Evolutionary conservation across 2,113 vertebrate genomes (phyloP).

Genomic region (Mormoops blainvillei): DNA sequence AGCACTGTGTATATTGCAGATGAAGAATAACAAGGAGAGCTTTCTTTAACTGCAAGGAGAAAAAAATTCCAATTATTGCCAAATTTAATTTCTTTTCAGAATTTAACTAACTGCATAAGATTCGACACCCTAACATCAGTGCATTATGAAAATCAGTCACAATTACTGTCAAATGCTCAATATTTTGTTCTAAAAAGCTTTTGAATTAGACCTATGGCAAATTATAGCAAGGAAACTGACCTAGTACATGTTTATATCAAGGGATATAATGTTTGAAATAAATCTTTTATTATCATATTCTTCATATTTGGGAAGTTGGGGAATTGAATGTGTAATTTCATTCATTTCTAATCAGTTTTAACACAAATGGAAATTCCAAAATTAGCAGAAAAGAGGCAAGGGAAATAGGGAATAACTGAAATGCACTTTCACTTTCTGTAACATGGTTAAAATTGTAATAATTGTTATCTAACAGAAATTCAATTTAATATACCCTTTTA

Average conservation of each 20-base stretch:
- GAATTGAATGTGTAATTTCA: not conserved
- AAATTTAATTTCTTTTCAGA: constrained; percentile 71
- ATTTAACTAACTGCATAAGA: constrained; percentile 70
- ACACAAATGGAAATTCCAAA: constrained; percentile 1
- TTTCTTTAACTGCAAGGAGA: constrained; percentile 46
- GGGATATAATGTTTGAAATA: constrained; percentile 46
- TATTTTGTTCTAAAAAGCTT: constrained; percentile 64
- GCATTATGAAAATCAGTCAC: constrained; percentile 60
- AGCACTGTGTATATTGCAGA: not conserved
- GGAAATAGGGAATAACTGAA: not conserved
- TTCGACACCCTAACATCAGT: constrained; percentile 56
- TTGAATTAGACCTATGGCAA: constrained; percentile 59
- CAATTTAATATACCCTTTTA: not conserved
- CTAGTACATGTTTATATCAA: constrained; percentile 13
- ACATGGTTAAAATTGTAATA: not conserved
- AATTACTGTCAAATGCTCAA: constrained; percentile 60
- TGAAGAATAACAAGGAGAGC: not conserved
- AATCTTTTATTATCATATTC: not conserved
- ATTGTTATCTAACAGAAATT: not conserved
- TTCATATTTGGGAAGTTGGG: not conserved
- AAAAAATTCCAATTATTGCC: constrained; percentile 62
- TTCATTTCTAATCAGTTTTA: not conserved
- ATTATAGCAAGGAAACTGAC: constrained; percentile 58
- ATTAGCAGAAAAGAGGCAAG: not conserved
- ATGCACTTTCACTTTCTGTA: not conserved